These are phyloP conservation scores for Pelecanus crispus DNA, from an alignment of 2,113 vertebrate genomes.

Conservation along the genomic window DNA sequence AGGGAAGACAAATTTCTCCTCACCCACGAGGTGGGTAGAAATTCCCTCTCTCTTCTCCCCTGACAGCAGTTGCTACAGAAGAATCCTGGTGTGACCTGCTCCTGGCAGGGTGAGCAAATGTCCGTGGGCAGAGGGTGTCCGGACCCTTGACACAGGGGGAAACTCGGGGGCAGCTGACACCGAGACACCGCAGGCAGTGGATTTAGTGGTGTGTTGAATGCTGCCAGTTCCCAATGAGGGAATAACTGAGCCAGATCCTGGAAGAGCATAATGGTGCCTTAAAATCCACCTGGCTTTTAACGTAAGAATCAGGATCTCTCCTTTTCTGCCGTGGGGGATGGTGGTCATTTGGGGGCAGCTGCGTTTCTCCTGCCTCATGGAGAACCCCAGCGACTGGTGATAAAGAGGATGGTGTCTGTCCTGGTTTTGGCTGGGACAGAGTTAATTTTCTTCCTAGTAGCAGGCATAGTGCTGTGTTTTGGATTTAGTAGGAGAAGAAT, in stretches of 20 bases:
- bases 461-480: too few species aligned
- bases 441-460: too few species aligned
- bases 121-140: not conserved
- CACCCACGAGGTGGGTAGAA: not conserved
- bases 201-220: not conserved
- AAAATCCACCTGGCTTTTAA: not conserved
- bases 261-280: not conserved
- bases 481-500: too few species aligned
- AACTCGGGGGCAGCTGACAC: not conserved
- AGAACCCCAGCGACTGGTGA: not conserved
- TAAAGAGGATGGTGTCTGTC: not conserved
- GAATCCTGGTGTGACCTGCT: not conserved
- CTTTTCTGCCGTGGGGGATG: not conserved
- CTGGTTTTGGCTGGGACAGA: too few species aligned
- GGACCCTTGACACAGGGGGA: not conserved
- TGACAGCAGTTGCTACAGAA: not conserved
- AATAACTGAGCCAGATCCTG: not conserved
- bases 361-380: not conserved
- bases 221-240: not conserved
- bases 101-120: not conserved
- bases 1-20: not conserved
- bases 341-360: not conserved
- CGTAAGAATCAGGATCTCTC: not conserved
- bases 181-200: not conserved
- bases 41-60: not conserved